Conservation (phyloP, 1,140 invertebrate genomes). For the Brachionus rotundiformis region DNA sequence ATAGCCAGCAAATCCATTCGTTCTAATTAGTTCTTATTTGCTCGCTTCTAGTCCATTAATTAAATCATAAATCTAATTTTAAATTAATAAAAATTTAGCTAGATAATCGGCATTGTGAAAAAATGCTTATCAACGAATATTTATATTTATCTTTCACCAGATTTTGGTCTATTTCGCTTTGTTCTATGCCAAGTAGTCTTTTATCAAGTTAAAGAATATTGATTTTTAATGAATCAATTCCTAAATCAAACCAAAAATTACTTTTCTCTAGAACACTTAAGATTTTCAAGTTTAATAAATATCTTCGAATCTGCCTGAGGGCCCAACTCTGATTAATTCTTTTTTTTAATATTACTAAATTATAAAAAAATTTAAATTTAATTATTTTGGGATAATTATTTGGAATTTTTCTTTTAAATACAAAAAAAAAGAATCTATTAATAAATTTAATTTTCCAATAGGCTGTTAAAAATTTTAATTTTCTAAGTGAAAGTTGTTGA, state of each 20-base stretch:
- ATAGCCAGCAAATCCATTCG: constrained; percentile 41
- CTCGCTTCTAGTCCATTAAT: neutral
- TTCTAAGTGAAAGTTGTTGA: constrained; percentile 15
- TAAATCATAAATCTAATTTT: constrained; percentile 4
- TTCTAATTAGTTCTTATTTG: neutral
- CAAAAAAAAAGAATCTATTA: neutral
- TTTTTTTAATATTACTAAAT: neutral
- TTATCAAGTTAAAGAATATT: constrained; percentile 27
- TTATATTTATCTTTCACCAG: neutral
- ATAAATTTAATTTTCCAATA: neutral
- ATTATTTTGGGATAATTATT: constrained; percentile 5
- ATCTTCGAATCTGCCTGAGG: neutral
- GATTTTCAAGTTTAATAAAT: constrained; percentile 14
- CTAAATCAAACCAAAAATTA: neutral
- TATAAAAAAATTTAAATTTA: neutral
- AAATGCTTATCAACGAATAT: neutral
- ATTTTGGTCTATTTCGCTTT: neutral
- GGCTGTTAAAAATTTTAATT: neutral
- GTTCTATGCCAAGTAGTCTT: neutral
- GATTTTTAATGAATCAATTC: constrained; percentile 43
- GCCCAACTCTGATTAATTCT: neutral
- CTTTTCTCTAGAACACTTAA: constrained; percentile 15
- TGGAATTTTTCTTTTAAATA: neutral
- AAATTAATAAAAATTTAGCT: neutral
- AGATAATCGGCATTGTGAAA: neutral